A percentile compares a stretch with the other conserved stretches of the same genome.
These are phyloP conservation scores for Tenebrio molitor DNA, from an alignment of 1,140 invertebrate species.

Conservation along the genomic window DNA sequence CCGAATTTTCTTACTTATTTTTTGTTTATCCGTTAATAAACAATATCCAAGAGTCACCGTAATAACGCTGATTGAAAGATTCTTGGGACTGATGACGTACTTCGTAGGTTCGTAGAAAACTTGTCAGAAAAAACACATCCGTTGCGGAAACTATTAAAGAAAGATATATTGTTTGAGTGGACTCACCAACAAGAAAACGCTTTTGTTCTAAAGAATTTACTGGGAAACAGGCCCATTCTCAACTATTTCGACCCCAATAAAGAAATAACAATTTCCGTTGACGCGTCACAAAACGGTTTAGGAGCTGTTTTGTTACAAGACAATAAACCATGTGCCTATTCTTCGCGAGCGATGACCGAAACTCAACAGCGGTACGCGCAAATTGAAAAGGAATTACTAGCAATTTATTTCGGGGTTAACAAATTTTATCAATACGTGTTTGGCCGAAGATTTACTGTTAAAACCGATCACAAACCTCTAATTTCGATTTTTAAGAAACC, in stretches of 20 bases:
- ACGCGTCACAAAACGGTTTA: slow-evolving; percentile 62
- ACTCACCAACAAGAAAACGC: slow-evolving; percentile 48
- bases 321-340: slow-evolving; percentile 58
- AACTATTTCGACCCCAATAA: slow-evolving; percentile 57
- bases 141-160: slow-evolving; percentile 55
- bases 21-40: no score
- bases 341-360: slow-evolving; percentile 61
- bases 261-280: slow-evolving; percentile 59
- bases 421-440: slow-evolving; percentile 55
- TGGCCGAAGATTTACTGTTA: slow-evolving; percentile 47
- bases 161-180: slow-evolving; percentile 47
- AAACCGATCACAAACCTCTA: slow-evolving; percentile 56
- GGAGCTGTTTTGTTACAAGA: slow-evolving; percentile 56
- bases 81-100: slow-evolving; percentile 64
- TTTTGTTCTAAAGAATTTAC: slow-evolving; percentile 57
- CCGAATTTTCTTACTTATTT: no score
- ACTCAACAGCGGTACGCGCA: slow-evolving; percentile 62
- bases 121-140: slow-evolving; percentile 56
- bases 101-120: slow-evolving; percentile 63
- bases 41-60: no score
- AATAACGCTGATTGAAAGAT: slow-evolving; percentile 60
- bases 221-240: slow-evolving; percentile 56
- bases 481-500: slow-evolving; percentile 56
- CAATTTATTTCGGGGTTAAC: slow-evolving; percentile 51
- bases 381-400: slow-evolving; percentile 49